phyloP scores from a whole-genome alignment of 2,113 vertebrate genomes.

The Brachirus orientalis region DNA sequence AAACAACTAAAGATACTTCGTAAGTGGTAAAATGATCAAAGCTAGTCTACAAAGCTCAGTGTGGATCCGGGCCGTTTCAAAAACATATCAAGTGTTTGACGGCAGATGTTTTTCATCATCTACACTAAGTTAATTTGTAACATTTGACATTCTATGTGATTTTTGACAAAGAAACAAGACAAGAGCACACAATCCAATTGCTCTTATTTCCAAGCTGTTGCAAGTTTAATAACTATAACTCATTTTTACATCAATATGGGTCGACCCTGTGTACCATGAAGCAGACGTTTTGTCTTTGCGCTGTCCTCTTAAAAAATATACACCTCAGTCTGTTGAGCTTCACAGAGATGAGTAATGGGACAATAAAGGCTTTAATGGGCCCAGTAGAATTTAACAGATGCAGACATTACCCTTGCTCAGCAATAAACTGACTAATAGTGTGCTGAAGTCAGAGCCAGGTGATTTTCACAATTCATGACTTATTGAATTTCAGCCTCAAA shows the following conservation, averaged over 20 bases:
- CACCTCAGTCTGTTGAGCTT: slow-evolving; percentile 16
- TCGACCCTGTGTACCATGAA: background rate
- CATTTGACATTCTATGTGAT: too few species aligned
- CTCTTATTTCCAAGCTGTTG: too few species aligned
- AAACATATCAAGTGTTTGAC: too few species aligned
- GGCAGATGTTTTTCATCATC: too few species aligned
- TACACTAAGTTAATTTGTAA: too few species aligned
- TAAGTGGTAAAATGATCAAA: too few species aligned
- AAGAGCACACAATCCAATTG: too few species aligned
- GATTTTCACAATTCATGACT: slow-evolving; percentile 32
- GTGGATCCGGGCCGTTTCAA: too few species aligned
- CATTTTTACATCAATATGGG: background rate
- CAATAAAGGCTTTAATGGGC: slow-evolving; percentile 40
- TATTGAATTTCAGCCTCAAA: slow-evolving; percentile 34
- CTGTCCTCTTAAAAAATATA: slow-evolving; percentile 3
- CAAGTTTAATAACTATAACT: background rate
- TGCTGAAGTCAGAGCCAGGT: slow-evolving; percentile 2
- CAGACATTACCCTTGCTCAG: slow-evolving; percentile 47
- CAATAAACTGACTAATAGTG: slow-evolving; percentile 37
- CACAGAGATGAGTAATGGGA: slow-evolving; percentile 44
- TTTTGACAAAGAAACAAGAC: too few species aligned
- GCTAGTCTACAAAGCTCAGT: too few species aligned
- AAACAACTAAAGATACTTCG: too few species aligned
- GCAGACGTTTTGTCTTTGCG: slow-evolving; percentile 8
- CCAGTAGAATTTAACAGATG: slow-evolving; percentile 41